Evolutionary conservation across 2,113 vertebrate genomes (phyloP).

Genomic region (Pao palembangensis): DNA sequence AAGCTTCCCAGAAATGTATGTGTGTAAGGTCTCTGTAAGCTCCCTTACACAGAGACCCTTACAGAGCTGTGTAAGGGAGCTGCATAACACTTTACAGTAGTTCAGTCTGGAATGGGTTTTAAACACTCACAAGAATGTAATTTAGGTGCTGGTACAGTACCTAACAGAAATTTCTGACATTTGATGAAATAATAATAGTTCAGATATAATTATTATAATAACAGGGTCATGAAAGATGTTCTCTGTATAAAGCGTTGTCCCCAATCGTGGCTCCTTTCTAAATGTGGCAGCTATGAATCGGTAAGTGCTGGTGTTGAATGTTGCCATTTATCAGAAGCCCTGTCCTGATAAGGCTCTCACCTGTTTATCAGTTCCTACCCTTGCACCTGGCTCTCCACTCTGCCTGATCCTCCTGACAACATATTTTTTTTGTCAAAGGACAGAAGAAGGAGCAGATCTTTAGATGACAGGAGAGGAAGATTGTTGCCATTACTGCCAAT

Average conservation of each 20-base stretch:
- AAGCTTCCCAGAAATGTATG: background rate
- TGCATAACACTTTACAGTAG: background rate
- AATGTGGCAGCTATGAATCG: slow-evolving; percentile 57
- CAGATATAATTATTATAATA: no score
- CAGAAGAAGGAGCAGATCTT: background rate
- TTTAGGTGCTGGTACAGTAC: background rate
- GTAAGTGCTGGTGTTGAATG: slow-evolving; percentile 37
- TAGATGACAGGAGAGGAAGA: slow-evolving; percentile 7
- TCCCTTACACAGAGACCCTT: no score
- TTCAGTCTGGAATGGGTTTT: background rate
- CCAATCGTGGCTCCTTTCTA: slow-evolving; percentile 10
- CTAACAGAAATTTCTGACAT: background rate
- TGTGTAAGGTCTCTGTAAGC: no score
- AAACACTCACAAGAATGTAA: background rate
- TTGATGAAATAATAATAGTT: no score
- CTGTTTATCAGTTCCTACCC: slow-evolving; percentile 64
- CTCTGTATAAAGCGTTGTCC: slow-evolving; percentile 18
- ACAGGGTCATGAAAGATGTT: slow-evolving; percentile 9
- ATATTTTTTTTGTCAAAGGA: slow-evolving; percentile 17
- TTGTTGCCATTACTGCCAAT: slow-evolving; percentile 28
- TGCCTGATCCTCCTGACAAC: slow-evolving; percentile 54
- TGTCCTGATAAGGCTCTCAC: slow-evolving; percentile 58
- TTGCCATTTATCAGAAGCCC: slow-evolving; percentile 61
- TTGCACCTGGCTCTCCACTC: slow-evolving; percentile 51
- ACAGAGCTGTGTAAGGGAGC: no score